A percentile compares a stretch with the other conserved stretches of the same genome.
Conservation (phyloP, 1,140 invertebrate genomes). For the Orchestia grillus region DNA sequence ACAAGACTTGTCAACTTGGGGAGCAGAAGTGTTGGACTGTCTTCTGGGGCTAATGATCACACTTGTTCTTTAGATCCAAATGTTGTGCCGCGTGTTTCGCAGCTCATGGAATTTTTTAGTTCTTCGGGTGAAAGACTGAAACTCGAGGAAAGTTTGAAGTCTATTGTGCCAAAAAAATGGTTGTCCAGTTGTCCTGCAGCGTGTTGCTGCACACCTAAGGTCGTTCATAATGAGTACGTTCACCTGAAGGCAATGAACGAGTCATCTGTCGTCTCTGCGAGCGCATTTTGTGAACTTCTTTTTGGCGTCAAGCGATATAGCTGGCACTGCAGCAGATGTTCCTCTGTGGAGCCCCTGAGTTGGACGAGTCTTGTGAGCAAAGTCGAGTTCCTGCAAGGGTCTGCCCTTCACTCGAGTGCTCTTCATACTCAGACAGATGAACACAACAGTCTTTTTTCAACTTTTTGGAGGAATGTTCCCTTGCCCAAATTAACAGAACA, state of each 20-base stretch:
- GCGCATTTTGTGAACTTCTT: neutral
- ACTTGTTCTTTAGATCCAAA: neutral
- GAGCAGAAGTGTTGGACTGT: neutral
- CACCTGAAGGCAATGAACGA: neutral
- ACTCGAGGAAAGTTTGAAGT: neutral
- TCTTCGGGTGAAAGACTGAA: neutral
- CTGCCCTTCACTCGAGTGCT: too few species aligned
- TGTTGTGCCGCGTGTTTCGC: neutral
- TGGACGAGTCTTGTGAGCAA: neutral
- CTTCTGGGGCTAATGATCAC: neutral
- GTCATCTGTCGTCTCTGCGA: neutral
- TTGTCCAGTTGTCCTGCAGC: neutral
- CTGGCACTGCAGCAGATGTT: neutral
- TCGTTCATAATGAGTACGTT: neutral
- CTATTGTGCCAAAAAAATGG: neutral
- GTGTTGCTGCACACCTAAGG: neutral
- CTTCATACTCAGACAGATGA: neutral
- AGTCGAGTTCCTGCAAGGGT: neutral
- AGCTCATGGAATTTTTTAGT: neutral
- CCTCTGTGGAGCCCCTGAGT: neutral
- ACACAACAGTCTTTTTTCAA: neutral
- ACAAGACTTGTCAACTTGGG: neutral
- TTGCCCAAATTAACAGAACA: neutral
- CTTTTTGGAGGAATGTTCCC: neutral
- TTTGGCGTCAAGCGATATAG: neutral